These are phyloP conservation scores for Trichonephila clavata DNA, from an alignment of 1,140 invertebrate genomes.

Conservation along the genomic window DNA sequence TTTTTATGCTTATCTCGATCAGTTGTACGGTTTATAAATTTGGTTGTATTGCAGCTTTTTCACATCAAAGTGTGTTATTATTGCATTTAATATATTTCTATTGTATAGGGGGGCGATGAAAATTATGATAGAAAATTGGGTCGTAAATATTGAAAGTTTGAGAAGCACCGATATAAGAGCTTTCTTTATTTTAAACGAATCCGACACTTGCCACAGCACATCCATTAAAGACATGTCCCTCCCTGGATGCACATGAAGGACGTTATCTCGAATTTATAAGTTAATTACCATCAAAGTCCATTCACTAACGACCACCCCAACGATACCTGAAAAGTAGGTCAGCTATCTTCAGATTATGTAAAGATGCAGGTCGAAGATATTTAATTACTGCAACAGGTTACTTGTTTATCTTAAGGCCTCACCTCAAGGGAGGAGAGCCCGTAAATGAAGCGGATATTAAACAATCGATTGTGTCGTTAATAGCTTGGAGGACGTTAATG, in stretches of 20 bases:
- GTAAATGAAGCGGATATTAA: neutral
- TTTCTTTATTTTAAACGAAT: too few species aligned
- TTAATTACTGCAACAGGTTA: slow-evolving; percentile 44
- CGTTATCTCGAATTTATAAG: slow-evolving; percentile 69
- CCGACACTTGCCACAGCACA: too few species aligned
- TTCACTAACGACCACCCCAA: slow-evolving; percentile 8
- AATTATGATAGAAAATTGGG: too few species aligned
- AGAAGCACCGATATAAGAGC: too few species aligned
- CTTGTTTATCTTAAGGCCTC: slow-evolving; percentile 48
- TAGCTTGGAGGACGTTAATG: slow-evolving; percentile 27
- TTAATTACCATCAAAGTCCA: slow-evolving; percentile 50
- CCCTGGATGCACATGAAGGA: slow-evolving; percentile 21
- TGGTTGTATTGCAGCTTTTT: too few species aligned
- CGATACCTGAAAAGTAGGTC: slow-evolving; percentile 13
- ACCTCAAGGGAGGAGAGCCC: neutral
- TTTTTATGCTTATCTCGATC: too few species aligned
- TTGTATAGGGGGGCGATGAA: too few species aligned
- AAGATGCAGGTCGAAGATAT: slow-evolving; percentile 68
- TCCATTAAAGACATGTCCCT: neutral
- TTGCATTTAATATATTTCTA: too few species aligned
- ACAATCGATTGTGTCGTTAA: slow-evolving; percentile 25
- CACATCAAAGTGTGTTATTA: too few species aligned
- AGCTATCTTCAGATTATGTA: slow-evolving; percentile 45
- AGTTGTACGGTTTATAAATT: too few species aligned
- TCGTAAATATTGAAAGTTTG: too few species aligned